Base-by-base conservation (phyloP, 1,140 invertebrate species). In the Nasonia giraulti region DNA sequence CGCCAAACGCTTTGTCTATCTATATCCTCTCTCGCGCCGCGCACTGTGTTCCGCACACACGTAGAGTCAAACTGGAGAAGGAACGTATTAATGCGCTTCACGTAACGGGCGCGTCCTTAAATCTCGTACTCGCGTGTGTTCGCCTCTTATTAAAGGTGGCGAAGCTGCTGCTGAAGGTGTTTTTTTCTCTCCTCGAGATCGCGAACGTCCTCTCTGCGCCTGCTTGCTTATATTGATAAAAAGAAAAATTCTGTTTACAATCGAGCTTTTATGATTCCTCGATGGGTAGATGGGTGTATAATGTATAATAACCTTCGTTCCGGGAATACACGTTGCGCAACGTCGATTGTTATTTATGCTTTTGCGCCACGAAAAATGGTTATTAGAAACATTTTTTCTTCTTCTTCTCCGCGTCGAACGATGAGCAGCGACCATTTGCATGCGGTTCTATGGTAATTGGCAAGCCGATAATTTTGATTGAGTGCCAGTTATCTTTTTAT, bases 71-170 rank as follows among this genome's bases (percentile, higher is more conserved):
- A 2, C 40, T 10, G 8, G 6, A 37, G 33, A 37, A 44, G 40
- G 14, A 73, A 27, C n/a, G 80, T 74, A 81, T 81, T 81, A 74
- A 81, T 81, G 68, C 69, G 40, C 23, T 75, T 74, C 83, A 66
- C 79, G 84, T 81, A 81, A 71, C 55, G 37, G 17, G 50, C 55
- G 71, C 55, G 84, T 81, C 55, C 79, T 80, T 81, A 81, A 80
- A 85, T 85, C 84, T 81, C 33, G 50, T 17, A 23, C 73, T 4
- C 20, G 23, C 17, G 5, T 44, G 27, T 37, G 27, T 37, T 69
- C 31, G 75, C 11, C 33, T 79, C 44, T 84, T 84, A 80, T 84
- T 66, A 80, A 75, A 84, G 69, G 5, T 40, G 5, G 37, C 62
- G 40, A 74, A 62, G 55, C 7, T 62, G 17, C 7, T 62, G 17